Base-by-base conservation (phyloP, 1,140 invertebrate species). In the Leguminivora glycinivorella region DNA sequence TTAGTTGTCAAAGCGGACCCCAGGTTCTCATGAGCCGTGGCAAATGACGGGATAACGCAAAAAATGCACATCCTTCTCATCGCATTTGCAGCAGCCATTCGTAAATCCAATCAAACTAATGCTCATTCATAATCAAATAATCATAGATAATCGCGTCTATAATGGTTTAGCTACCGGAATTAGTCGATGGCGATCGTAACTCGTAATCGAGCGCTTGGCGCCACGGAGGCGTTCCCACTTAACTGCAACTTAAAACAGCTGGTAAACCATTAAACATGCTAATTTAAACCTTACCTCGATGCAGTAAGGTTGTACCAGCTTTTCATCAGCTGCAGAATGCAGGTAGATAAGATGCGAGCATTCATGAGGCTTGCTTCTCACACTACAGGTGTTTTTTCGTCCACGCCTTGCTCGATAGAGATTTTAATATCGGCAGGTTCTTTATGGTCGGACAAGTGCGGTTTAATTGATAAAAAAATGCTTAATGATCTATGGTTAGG, bases 161-260 rank as follows among this genome's bases (percentile, higher is more conserved):
- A 87, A 85, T 83, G 78, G 80, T 74, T 72, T 70, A 69, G 88
- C 88, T 90, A 89, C 88, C 84, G 88, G 88, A 89, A 89, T 90
- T 90, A 77, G 77, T 90, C 88, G 88, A 90, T 89, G 78, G 84
- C n/a, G n/a, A 83, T 83, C 84, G 83, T 89, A 88, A 90, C 84
- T 83, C 82, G 83, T 89, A 88, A 90, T 87, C 86, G 85, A 77
- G 75, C 75, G 74, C 74, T 79, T 79, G 88, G 88, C 88, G 88
- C 88, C 88, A 80, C 76, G 72, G 75, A 84, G 84, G 84, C 85
- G 85, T 87, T 84, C 77, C 82, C 70, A 72, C 66, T 69, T 69
- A 76, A 76, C 71, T 58, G 31, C 68, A 77, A 70, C 58, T 29
- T 63, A 29, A 43, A 26, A 31, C 25, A 63, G 58, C 58, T 29